These are phyloP conservation scores for Pandemis heparana DNA, from an alignment of 2,888 invertebrate genomes.

Conservation along the genomic window DNA sequence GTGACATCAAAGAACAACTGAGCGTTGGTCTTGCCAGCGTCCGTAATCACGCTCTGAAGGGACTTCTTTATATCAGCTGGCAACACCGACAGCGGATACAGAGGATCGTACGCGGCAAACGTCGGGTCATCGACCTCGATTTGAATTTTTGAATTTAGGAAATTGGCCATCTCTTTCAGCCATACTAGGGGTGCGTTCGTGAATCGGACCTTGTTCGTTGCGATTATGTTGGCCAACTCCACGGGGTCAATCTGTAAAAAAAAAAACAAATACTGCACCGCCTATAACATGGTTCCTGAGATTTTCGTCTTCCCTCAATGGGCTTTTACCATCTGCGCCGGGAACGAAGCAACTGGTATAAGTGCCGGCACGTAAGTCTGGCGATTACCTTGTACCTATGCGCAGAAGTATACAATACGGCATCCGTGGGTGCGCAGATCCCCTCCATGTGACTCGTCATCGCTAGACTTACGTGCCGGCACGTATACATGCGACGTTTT, in stretches of 20 bases:
- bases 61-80: conserved; percentile 74
- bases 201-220: conserved; percentile 87
- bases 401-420: too few relatives aligned
- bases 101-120: conserved; percentile 83
- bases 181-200: conserved; percentile 89
- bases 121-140: conserved; percentile 88
- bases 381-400: too few relatives aligned
- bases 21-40: conserved; percentile 87
- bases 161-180: conserved; percentile 89
- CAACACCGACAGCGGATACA: conserved; percentile 85
- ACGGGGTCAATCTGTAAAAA: conserved; percentile 86
- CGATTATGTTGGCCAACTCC: conserved; percentile 80
- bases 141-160: conserved; percentile 86
- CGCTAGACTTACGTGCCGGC: too few relatives aligned
- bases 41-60: conserved; percentile 82
- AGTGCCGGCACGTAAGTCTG: too few relatives aligned
- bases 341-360: too few relatives aligned
- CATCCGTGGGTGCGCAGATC: too few relatives aligned
- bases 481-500: too few relatives aligned
- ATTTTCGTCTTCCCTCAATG: too few relatives aligned
- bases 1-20: conserved; percentile 90
- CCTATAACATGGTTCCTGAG: too few relatives aligned
- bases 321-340: too few relatives aligned
- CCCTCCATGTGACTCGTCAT: too few relatives aligned
- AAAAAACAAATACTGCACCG: too few relatives aligned